A percentile compares a stretch with the other conserved stretches of the same genome.
Evolutionary conservation across 2,797 vertebrate genomes (phyloP).

Genomic region (Oreochromis mossambicus): DNA sequence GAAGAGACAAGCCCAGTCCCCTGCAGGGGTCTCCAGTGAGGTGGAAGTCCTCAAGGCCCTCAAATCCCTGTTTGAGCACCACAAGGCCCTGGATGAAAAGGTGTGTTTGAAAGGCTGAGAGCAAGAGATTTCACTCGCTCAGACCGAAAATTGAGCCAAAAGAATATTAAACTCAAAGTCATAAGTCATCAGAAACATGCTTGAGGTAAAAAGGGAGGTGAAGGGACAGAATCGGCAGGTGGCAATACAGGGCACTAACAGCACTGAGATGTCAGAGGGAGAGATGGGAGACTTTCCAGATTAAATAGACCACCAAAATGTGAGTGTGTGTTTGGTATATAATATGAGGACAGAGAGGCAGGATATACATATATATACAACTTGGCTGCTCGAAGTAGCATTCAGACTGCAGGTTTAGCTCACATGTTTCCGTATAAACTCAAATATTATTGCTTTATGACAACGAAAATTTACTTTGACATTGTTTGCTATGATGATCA

Average conservation of each 20-base stretch:
- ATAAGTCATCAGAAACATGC: not conserved
- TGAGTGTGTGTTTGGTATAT: not conserved
- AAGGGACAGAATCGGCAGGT: not conserved
- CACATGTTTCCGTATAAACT: not conserved
- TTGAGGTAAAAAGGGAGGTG: not conserved
- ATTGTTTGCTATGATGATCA: not conserved
- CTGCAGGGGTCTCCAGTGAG: conserved; percentile 91
- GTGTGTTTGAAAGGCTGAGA: conserved; percentile 54
- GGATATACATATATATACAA: not conserved
- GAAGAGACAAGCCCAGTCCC: conserved; percentile 89
- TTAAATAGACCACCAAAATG: not conserved
- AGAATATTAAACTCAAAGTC: not conserved
- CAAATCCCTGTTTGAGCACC: conserved; percentile 94
- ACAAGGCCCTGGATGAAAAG: conserved; percentile 95
- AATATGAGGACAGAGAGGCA: not conserved
- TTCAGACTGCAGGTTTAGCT: not conserved
- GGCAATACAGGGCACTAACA: not conserved
- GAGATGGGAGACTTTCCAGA: not conserved
- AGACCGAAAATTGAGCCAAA: not conserved
- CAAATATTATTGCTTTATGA: not conserved
- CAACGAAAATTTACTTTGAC: not conserved
- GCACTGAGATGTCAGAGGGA: not conserved
- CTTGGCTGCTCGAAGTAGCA: not conserved
- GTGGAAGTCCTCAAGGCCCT: conserved; percentile 95
- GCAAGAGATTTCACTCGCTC: not conserved